A percentile compares a stretch with the other conserved stretches of the same genome.
phyloP scores from a whole-genome alignment of 1,140 invertebrate species.

The Propsilocerus akamusi region DNA sequence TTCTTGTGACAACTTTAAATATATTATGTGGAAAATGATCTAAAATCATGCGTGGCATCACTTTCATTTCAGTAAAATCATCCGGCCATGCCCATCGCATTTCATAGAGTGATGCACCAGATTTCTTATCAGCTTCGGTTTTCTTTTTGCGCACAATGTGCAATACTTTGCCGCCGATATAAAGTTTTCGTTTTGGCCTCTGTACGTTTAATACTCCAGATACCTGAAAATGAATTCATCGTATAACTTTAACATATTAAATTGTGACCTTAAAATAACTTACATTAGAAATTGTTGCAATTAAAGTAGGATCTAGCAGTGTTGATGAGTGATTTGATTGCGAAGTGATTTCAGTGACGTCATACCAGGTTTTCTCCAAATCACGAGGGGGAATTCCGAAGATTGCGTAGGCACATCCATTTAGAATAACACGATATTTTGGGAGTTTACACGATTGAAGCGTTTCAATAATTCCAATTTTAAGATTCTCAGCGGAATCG shows the following conservation, averaged over 20 bases:
- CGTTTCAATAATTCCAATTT: slow-evolving; percentile 55
- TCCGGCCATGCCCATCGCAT: slow-evolving; percentile 57
- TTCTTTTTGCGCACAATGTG: slow-evolving; percentile 48
- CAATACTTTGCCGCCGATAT: slow-evolving; percentile 48
- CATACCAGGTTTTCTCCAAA: slow-evolving; percentile 47
- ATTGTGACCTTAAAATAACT: slow-evolving; percentile 6
- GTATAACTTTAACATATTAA: neutral
- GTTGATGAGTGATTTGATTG: neutral
- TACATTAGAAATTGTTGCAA: slow-evolving; percentile 21
- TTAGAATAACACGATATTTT: slow-evolving; percentile 61
- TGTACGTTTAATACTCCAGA: slow-evolving; percentile 38
- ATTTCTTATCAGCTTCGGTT: slow-evolving; percentile 40
- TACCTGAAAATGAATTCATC: slow-evolving; percentile 27
- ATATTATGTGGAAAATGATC: slow-evolving; percentile 57
- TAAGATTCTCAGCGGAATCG: slow-evolving; percentile 59
- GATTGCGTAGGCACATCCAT: slow-evolving; percentile 53
- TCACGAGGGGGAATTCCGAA: slow-evolving; percentile 54
- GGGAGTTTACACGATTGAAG: slow-evolving; percentile 55
- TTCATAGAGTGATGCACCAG: slow-evolving; percentile 37
- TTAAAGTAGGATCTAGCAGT: slow-evolving; percentile 15
- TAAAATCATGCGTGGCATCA: slow-evolving; percentile 57
- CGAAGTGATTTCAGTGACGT: slow-evolving; percentile 27
- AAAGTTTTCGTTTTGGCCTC: slow-evolving; percentile 38
- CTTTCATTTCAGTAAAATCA: slow-evolving; percentile 51
- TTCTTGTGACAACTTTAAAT: slow-evolving; percentile 37